A percentile compares a stretch with the other conserved stretches of the same genome.
These are phyloP conservation scores for Mesoclemmys tuberculata DNA, from an alignment of 2,113 vertebrate species.

Conservation along the genomic window DNA sequence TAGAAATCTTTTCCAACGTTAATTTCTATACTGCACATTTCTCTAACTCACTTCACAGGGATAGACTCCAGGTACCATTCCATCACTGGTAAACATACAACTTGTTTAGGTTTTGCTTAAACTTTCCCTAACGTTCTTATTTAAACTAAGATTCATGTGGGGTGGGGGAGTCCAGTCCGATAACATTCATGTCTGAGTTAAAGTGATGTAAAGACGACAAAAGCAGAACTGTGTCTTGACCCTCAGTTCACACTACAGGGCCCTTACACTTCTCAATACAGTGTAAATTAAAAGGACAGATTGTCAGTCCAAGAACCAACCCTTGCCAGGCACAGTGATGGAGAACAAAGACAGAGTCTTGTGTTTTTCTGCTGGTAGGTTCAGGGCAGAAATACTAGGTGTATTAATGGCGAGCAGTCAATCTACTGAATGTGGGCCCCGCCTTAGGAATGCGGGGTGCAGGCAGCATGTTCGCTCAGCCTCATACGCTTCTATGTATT, in stretches of 20 bases:
- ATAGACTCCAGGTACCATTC: neutral
- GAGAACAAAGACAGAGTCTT: neutral
- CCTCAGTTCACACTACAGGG: neutral
- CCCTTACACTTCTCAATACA: neutral
- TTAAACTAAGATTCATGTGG: neutral
- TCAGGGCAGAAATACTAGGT: neutral
- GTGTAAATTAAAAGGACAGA: neutral
- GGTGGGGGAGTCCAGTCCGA: neutral
- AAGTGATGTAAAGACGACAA: neutral
- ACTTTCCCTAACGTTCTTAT: fast-evolving
- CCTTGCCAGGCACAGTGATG: neutral
- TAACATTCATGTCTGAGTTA: neutral
- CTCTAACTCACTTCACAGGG: neutral
- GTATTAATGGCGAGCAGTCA: neutral
- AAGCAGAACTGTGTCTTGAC: neutral
- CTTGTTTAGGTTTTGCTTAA: neutral
- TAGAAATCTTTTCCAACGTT: neutral
- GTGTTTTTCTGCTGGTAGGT: neutral
- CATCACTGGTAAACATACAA: fast-evolving
- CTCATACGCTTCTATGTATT: neutral
- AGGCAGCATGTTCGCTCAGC: neutral
- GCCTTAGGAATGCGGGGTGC: neutral
- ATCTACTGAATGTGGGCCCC: neutral
- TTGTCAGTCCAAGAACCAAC: neutral
- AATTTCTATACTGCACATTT: neutral